A percentile compares a stretch with the other conserved stretches of the same genome.
These are phyloP conservation scores for Fragum whitleyi DNA, from an alignment of 2,888 invertebrate species.

Conservation along the genomic window DNA sequence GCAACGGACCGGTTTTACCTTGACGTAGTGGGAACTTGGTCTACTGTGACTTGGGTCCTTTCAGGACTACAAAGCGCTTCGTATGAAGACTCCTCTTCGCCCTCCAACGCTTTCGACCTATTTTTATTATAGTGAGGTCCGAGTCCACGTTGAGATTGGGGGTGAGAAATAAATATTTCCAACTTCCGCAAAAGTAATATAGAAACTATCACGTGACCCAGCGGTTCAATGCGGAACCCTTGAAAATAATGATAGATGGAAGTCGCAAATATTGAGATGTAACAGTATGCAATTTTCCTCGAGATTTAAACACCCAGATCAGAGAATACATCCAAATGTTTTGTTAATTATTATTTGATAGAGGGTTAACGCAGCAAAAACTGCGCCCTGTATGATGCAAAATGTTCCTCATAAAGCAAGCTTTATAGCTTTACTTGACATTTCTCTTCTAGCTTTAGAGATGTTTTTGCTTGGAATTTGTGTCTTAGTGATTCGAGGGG, in stretches of 20 bases:
- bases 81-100: no score
- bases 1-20: no score
- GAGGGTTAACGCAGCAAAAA: neutral
- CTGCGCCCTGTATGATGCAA: slow-evolving; percentile 2
- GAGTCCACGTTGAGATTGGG: no score
- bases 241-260: neutral
- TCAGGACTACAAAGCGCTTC: no score
- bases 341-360: slow-evolving; percentile 13
- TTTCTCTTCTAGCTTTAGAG: neutral
- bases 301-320: neutral
- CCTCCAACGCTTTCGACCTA: no score
- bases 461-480: neutral
- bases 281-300: slow-evolving; percentile 1
- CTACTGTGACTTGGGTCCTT: no score
- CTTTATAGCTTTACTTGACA: slow-evolving; percentile 11
- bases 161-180: no score
- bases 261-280: neutral
- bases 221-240: neutral
- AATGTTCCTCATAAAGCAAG: slow-evolving; percentile 10
- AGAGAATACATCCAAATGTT: slow-evolving; percentile 1
- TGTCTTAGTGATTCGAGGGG: neutral
- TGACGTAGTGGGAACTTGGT: no score
- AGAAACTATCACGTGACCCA: neutral
- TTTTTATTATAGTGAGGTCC: no score
- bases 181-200: no score